Conservation (phyloP, 2,888 invertebrate genomes). For the Synergus itoensis region DNA sequence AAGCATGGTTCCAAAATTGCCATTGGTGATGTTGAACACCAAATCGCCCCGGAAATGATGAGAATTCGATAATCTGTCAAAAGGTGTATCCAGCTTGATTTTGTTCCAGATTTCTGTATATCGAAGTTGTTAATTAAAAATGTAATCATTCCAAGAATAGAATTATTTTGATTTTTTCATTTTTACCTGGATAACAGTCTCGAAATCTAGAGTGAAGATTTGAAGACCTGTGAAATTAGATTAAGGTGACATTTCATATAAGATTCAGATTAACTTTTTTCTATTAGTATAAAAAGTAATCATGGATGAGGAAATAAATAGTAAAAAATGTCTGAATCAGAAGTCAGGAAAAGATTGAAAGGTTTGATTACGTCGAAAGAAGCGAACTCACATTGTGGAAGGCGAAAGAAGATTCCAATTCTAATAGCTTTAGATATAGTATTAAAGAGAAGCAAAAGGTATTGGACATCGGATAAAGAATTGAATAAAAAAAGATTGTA, state of each 20-base stretch:
- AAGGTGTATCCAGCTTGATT: conserved; percentile 80
- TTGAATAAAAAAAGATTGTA: neutral
- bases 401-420: conserved; percentile 27
- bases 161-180: neutral
- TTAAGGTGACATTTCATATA: conserved; percentile 13
- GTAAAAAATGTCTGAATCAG: neutral
- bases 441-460: conserved; percentile 14
- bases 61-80: conserved; percentile 83
- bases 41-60: conserved; percentile 84
- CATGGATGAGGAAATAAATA: conserved; percentile 4
- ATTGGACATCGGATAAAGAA: conserved; percentile 27
- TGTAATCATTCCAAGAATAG: neutral
- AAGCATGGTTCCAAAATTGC: conserved; percentile 90
- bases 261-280: neutral
- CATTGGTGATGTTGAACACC: conserved; percentile 89
- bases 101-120: conserved; percentile 52
- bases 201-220: conserved; percentile 69
- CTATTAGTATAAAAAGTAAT: neutral
- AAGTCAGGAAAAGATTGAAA: conserved; percentile 16
- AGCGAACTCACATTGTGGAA: conserved; percentile 18
- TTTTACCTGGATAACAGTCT: conserved; percentile 61
- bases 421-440: conserved; percentile 34
- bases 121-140: conserved; percentile 45
- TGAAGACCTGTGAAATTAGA: conserved; percentile 64
- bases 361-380: conserved; percentile 21